These are phyloP conservation scores for Melanaphis sacchari DNA, from an alignment of 1,140 invertebrate species.

Conservation along the genomic window DNA sequence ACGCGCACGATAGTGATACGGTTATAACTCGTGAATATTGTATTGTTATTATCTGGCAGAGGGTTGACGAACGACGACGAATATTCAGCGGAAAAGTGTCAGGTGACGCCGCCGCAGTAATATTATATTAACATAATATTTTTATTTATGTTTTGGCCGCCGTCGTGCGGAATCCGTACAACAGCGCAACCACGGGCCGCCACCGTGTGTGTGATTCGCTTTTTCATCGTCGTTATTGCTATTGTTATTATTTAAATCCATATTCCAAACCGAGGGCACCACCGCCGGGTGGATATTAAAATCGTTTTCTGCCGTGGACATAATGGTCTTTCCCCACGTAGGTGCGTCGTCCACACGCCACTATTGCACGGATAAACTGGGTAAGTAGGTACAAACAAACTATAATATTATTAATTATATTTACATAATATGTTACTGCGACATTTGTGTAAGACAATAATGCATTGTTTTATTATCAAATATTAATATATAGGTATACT, in stretches of 20 bases:
- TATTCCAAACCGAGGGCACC: neutral
- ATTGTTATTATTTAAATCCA: neutral
- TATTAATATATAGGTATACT: neutral
- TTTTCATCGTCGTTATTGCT: neutral
- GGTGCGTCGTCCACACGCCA: neutral
- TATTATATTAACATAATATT: neutral
- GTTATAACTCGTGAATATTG: neutral
- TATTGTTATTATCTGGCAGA: neutral
- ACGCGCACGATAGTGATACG: neutral
- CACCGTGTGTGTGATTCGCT: neutral
- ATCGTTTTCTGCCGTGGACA: neutral
- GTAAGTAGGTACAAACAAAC: neutral
- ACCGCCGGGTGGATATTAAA: neutral
- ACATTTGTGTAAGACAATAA: neutral
- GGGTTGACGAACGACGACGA: neutral
- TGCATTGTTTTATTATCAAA: neutral
- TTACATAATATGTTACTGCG: neutral
- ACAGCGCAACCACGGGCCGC: neutral
- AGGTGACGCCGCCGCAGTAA: neutral
- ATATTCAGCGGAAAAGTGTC: constrained; percentile 1
- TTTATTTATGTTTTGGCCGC: neutral
- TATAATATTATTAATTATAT: neutral
- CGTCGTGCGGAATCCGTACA: neutral
- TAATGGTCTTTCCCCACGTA: neutral
- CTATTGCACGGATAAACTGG: neutral